A percentile compares a stretch with the other conserved stretches of the same genome.
Conservation (phyloP, 2,797 vertebrate genomes). For the Gambusia yucatana region DNA sequence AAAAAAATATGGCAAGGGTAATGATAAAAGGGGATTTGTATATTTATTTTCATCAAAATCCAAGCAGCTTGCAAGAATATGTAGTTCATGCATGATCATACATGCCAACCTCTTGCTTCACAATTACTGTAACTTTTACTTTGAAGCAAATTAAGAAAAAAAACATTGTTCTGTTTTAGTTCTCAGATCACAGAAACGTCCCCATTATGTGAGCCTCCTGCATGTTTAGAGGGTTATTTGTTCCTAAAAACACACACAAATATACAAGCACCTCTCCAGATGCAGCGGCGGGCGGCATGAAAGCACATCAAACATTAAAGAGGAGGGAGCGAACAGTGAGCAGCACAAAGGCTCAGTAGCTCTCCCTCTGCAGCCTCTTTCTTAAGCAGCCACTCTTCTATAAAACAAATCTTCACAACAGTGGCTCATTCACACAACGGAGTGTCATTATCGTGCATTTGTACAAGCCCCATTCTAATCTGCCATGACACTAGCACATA, state of each 20-base stretch:
- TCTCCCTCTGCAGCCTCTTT: constrained; percentile 43
- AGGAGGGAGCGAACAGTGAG: constrained; percentile 45
- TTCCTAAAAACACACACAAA: constrained; percentile 21
- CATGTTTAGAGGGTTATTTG: constrained; percentile 16
- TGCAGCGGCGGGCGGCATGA: constrained; percentile 54
- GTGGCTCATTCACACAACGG: constrained; percentile 65
- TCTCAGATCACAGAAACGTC: constrained; percentile 1
- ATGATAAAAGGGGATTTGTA: background rate
- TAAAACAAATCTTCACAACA: constrained; percentile 57
- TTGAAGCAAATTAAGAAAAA: constrained; percentile 2
- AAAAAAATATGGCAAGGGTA: background rate
- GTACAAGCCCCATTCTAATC: constrained; percentile 70
- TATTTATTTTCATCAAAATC: background rate
- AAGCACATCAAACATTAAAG: constrained; percentile 67
- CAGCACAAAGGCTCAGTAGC: constrained; percentile 56
- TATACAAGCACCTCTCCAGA: constrained; percentile 43
- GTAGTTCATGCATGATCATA: background rate
- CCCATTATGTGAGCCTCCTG: background rate
- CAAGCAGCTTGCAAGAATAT: background rate
- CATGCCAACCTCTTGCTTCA: background rate
- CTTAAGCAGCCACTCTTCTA: constrained; percentile 52
- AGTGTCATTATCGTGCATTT: constrained; percentile 55
- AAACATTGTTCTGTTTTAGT: background rate
- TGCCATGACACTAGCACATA: constrained; percentile 72
- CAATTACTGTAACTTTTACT: background rate